Base-by-base conservation (phyloP, 2,888 invertebrate genomes). In the Heliconius ethilla region DNA sequence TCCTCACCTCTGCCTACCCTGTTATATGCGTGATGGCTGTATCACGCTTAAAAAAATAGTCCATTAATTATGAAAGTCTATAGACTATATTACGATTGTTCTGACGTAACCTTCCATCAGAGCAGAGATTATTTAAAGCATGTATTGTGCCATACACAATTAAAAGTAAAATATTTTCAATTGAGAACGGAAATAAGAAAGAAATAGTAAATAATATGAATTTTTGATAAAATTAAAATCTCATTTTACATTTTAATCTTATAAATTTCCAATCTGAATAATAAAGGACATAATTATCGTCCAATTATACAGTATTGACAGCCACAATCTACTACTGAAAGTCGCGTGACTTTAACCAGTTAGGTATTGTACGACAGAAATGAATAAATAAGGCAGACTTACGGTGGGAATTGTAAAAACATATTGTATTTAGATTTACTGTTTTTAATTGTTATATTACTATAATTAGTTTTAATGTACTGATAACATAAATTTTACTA, bases 291-390 rank as follows among this genome's bases (percentile, higher is more conserved):
- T 70, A 45, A 45, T 40, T 70, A 25, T 45, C 40, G 2, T 70
- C 25, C 45, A 70, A 70, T 70, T 70, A 70, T 18, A 70, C 29
- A 18, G 7, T 70, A 70, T 70, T 70, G 69, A 70, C 69, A 70
- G 27, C 25, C 15, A 15, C 70, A 70, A 15, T 51, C 18, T 45
- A 27, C 22, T 45, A 25, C 70, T 45, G 27, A 51, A 70, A 27
- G 27, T 70, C n/a, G 70, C 70, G 70, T 70, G 70, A 70, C 70
- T 51, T 22, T 27, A 51, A 25, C 1, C 70, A 70, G 45, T 51
- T 45, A 70, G 11, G 18, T 10, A 22, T 10, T 66, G 27, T 27
- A 45, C 45, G 70, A 70, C 45, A 70, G 15, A 51, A 70, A 70
- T 70, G 51, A 70, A 70, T 70, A 70, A 70, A 70, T 51, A 45